Evolutionary conservation across 2,797 vertebrate genomes (phyloP), one percentile per base, ranked within the genome.

Genomic region (Ctenochaetus hawaiiensis): DNA sequence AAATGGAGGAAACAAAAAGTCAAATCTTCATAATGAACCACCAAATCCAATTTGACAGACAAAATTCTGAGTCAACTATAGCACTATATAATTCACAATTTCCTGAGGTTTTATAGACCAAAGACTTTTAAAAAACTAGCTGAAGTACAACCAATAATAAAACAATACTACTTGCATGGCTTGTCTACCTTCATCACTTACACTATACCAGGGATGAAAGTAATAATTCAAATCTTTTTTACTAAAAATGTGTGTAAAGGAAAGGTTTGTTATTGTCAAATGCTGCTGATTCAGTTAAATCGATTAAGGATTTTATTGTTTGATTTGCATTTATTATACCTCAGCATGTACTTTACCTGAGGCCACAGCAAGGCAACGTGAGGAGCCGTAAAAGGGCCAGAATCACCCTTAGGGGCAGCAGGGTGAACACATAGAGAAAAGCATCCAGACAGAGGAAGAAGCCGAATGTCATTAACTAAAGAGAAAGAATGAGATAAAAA

Each of bases 401-500:
- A 82, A 97, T 94, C 57, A 99, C 97, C 91, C 98, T 91, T 85
- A 99, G 90, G 34, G 98, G 98, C 75, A 99, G 95, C 66, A 99
- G 93, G 26, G 98, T 99, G 95, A 99, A 98, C 65, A 99, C 96
- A n/a, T 99, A 99, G 41, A 99, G 96, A 92, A 99, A 99, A 16
- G 98, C 97, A 83, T 99, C 98, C 95, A 99, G 94, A 94, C 98
- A 99, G 83, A 99, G 95, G 93, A 99, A 99, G 94, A 98, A 99
- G 75, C 98, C 98, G 71, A 99, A 99, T 49, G 96, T 84, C 98
- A 99, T 99, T 93, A 99, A 92, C 98, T 99, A 89, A 44, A 78
- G 43, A 67, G 23, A 62, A 14, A 76, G 3, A 76, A 22, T 11
- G 10, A 81, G 23, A 71, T n/a, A 71, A 18, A 20, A 11, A 34